Evolutionary conservation across 1,140 invertebrate species (phyloP).

Genomic region (Vanessa tameamea): DNA sequence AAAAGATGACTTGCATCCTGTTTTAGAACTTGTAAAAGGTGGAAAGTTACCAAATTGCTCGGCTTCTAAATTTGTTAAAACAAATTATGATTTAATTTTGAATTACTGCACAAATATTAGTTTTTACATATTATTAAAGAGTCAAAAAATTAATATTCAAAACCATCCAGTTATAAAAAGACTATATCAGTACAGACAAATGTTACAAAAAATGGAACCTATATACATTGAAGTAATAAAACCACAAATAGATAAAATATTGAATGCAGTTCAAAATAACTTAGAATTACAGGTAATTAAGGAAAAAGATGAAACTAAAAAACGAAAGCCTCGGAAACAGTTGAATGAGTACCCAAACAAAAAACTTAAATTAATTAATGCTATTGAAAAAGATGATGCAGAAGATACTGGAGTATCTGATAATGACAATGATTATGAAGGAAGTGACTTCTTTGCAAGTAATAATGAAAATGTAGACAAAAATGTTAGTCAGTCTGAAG

Average conservation of each 20-base stretch:
- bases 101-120: slow-evolving; percentile 93
- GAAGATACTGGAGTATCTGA: slow-evolving; percentile 72
- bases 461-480: slow-evolving; percentile 48
- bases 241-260: slow-evolving; percentile 83
- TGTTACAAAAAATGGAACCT: slow-evolving; percentile 87
- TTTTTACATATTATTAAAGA: slow-evolving; percentile 92
- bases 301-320: slow-evolving; percentile 52
- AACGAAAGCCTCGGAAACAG: slow-evolving; percentile 58
- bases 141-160: slow-evolving; percentile 84
- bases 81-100: slow-evolving; percentile 86
- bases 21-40: slow-evolving; percentile 83
- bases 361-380: slow-evolving; percentile 73
- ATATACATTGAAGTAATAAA: slow-evolving; percentile 84
- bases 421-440: slow-evolving; percentile 58
- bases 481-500: slow-evolving; percentile 68
- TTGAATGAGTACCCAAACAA: slow-evolving; percentile 58
- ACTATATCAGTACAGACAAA: slow-evolving; percentile 89
- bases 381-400: slow-evolving; percentile 71
- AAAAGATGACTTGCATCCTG: slow-evolving; percentile 83
- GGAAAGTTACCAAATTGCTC: slow-evolving; percentile 81
- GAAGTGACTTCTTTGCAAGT: slow-evolving; percentile 67
- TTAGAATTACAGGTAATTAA: slow-evolving; percentile 69
- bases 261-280: slow-evolving; percentile 78
- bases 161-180: slow-evolving; percentile 93
- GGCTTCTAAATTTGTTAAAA: slow-evolving; percentile 85